Base-by-base conservation (phyloP, 2,888 invertebrate genomes). In the Empis stercorea region DNA sequence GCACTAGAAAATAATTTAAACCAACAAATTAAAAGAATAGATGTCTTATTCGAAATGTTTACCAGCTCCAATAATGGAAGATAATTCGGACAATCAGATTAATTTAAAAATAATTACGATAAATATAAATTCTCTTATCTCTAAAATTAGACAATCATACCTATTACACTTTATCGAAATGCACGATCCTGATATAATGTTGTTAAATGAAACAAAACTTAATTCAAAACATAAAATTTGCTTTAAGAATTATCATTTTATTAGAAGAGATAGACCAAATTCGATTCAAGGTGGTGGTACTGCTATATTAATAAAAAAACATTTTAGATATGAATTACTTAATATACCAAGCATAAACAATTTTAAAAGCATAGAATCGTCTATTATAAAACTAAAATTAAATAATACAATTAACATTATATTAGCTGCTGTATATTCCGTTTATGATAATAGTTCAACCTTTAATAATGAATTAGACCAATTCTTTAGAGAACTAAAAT, bases 391-490 rank as follows among this genome's bases (percentile, higher is more conserved):
- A 4, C 10, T 45, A 17, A 30, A 30, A 17, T 15, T 45, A 10
- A 45, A 39, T 15, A 16, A 36, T 46, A 46, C 40, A 15, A 15
- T 40, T 15, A 20, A 20, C 20, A 27, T 15, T 40, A 15, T 46
- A 14, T 34, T 41, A 11, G 17, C 23, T 27, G 1, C 16, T 9
- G 9, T n/a, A 13, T 14, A n/a, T n/a, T n/a, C 27, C 13, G 17
- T n/a, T 10, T 7, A 36, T 14, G 44, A 6, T 20, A 14, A 10
- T 15, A 23, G n/a, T 14, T n/a, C n/a, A n/a, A n/a, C n/a, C n/a
- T 44, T 44, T 36, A 44, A 37, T 15, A 5, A 15, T n/a, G 47
- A 47, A 13, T 37, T 48, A 6, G 46, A 46, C 13, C 20, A 41
- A 41, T n/a, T 40, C 11, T 45, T 45, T 20, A 2, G 38, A 13